Conservation (phyloP, 2,113 vertebrate species). For the Chaenocephalus aceratus region DNA sequence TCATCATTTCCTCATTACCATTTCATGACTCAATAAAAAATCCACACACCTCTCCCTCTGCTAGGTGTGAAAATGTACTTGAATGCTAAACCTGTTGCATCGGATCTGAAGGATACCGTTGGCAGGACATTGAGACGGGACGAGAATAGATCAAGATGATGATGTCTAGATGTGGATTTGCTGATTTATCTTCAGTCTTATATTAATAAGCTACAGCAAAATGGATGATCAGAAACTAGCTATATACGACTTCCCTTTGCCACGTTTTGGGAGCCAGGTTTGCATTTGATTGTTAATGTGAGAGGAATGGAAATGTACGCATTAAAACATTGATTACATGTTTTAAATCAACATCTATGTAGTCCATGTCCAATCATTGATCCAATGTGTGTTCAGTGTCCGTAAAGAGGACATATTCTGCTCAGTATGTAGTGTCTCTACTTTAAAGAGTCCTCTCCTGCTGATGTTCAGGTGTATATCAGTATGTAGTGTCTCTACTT, state of each 20-base stretch:
- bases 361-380: too few species aligned
- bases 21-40: slow-evolving; percentile 51
- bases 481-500: too few species aligned
- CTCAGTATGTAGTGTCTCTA: too few species aligned
- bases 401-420: too few species aligned
- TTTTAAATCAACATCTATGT: too few species aligned
- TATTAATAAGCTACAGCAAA: slow-evolving; percentile 52
- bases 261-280: slow-evolving; percentile 12
- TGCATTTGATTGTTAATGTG: not conserved
- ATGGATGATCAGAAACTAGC: slow-evolving; percentile 37
- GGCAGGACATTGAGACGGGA: slow-evolving; percentile 25
- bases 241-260: slow-evolving; percentile 33
- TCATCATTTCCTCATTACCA: slow-evolving; percentile 21
- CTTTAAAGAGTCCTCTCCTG: too few species aligned
- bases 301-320: not conserved
- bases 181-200: slow-evolving; percentile 37
- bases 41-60: slow-evolving; percentile 23
- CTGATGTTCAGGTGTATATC: too few species aligned
- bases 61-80: slow-evolving; percentile 23
- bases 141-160: slow-evolving; percentile 40
- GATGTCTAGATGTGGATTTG: slow-evolving; percentile 38
- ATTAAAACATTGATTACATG: too few species aligned
- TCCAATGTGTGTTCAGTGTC: too few species aligned
- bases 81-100: slow-evolving; percentile 24
- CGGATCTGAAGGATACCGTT: slow-evolving; percentile 40